Evolutionary conservation across 1,140 invertebrate genomes (phyloP), one percentile per base, ranked within the genome.

Genomic region (Drosophila tropicalis): DNA sequence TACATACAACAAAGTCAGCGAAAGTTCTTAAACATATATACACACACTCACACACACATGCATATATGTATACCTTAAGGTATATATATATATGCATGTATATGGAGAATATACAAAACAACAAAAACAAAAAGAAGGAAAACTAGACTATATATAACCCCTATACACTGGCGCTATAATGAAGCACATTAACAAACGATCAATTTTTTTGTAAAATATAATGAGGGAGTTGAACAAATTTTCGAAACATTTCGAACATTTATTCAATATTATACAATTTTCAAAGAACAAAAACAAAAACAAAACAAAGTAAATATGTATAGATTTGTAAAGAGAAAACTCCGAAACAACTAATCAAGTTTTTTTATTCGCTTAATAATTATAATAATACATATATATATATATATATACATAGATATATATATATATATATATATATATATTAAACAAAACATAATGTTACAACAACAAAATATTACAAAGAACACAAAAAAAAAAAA

Each of bases 361-460:
- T 85, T 85, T 76, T 85, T 85, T 85, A 85, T 85, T 85, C 82
- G 83, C 82, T 85, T 85, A 79, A 86, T 72, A 85, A 86, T 82
- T 74, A 80, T 61, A 60, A 79, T 62, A 68, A 56, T 40, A 69
- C 29, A 62, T 29, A 29, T 29, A 29, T 0, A 29, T 29, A 29
- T 29, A 47, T 62, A 29, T 29, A 29, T 29, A 47, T 62, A 69
- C 29, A 62, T 29, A 29, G 5, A 29, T 0, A 56, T 40, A 69
- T 17, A 62, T 29, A 29, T 29, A 29, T 0, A 22, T 22, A 22
- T 22, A 22, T 22, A 22, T 22, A 22, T 22, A 29, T 29, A 29
- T 29, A 47, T 62, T 77, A 61, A 66, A 72, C 55, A 71, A 34
- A 34, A 34, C 22, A 62, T 44, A 41, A 41, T 29, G 41, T 41